Conservation (phyloP, 2,113 vertebrate species). For the Forbesichthys papilliferus region DNA sequence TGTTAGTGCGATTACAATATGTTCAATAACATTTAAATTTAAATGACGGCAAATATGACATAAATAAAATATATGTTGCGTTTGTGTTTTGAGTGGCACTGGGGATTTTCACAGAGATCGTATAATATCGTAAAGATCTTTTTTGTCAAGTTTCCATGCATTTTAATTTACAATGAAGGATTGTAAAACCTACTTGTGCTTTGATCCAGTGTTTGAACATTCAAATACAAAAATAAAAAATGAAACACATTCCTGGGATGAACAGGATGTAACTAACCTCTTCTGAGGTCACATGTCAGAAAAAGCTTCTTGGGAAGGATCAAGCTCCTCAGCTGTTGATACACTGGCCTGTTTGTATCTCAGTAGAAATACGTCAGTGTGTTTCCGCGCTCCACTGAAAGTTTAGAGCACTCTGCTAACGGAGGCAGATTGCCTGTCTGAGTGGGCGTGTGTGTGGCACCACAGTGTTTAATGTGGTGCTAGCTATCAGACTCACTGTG, state of each 20-base stretch:
- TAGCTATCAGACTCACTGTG: conserved; percentile 81
- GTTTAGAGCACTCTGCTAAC: background rate
- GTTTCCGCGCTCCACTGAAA: background rate
- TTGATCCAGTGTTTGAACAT: conserved; percentile 15
- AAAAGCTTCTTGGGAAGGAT: conserved; percentile 67
- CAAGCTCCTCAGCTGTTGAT: conserved; percentile 65
- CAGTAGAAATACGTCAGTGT: conserved; percentile 31
- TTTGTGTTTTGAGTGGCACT: no score
- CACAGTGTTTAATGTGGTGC: background rate
- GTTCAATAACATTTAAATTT: no score
- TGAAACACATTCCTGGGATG: conserved; percentile 33
- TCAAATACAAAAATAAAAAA: conserved; percentile 17
- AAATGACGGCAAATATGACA: no score
- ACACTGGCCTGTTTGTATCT: conserved; percentile 46
- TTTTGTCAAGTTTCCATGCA: no score
- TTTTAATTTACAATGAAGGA: no score
- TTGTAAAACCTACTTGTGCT: no score
- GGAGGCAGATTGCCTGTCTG: background rate
- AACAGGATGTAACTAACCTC: conserved; percentile 69
- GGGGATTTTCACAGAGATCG: no score
- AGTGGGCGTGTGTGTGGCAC: background rate
- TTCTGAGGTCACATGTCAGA: conserved; percentile 45
- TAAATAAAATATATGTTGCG: no score
- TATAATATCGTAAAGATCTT: no score
- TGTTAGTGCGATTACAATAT: no score